Conservation (phyloP, 2,797 vertebrate species). For the Poeciliopsis gracilis region DNA sequence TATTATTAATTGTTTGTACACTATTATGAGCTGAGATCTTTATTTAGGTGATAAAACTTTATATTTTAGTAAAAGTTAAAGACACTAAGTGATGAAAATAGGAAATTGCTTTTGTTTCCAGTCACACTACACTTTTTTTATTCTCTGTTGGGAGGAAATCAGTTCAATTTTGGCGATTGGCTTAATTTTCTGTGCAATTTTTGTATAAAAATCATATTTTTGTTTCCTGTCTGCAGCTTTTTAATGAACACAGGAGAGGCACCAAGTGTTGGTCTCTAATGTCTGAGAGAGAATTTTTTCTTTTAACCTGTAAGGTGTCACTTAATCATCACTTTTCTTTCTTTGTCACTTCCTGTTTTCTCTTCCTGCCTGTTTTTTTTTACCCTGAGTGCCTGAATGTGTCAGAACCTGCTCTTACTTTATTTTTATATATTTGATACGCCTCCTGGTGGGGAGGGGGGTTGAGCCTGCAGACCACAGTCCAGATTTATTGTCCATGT, state of each 20-base stretch:
- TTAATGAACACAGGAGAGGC: neutral
- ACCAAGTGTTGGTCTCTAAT: neutral
- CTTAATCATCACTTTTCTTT: neutral
- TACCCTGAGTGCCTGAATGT: constrained; percentile 62
- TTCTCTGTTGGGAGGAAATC: neutral
- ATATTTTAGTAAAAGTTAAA: neutral
- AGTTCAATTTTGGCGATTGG: neutral
- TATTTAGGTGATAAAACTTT: neutral
- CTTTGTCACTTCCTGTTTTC: neutral
- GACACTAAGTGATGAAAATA: constrained; percentile 4
- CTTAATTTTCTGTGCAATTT: neutral
- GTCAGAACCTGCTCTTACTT: neutral
- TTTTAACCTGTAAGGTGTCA: neutral
- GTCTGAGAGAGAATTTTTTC: neutral
- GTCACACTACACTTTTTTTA: neutral
- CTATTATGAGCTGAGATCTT: constrained; percentile 20
- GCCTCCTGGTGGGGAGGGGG: too few species aligned
- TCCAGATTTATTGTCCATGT: neutral
- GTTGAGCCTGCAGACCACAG: too few species aligned
- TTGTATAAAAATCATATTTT: neutral
- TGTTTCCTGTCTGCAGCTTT: constrained; percentile 5
- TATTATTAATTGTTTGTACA: constrained; percentile 11
- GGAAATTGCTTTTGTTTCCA: neutral
- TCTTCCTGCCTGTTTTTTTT: neutral
- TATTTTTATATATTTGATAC: neutral